Conservation (phyloP, 2,888 invertebrate genomes). For the Podabrus alpinus region DNA sequence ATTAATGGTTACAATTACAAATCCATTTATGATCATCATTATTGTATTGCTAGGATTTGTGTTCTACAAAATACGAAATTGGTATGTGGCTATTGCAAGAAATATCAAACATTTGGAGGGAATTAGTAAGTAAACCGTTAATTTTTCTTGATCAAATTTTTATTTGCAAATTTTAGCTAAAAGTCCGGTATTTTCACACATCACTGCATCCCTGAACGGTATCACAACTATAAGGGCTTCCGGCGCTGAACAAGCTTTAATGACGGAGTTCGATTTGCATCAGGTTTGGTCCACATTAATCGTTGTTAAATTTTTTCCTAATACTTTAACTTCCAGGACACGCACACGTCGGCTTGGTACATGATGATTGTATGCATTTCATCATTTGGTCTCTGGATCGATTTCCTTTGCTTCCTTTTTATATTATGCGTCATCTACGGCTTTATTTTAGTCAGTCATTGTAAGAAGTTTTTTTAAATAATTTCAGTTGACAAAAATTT, state of each 20-base stretch:
- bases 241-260: constrained; percentile 69
- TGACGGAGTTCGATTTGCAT: constrained; percentile 68
- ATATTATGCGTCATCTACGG: constrained; percentile 65
- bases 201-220: constrained; percentile 80
- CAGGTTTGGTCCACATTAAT: constrained; percentile 50
- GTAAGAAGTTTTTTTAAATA: constrained; percentile 48
- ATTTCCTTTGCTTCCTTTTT: constrained; percentile 65
- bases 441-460: constrained; percentile 61
- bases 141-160: background rate
- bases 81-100: constrained; percentile 72
- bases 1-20: constrained; percentile 69
- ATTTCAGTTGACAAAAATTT: background rate
- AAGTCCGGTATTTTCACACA: constrained; percentile 87
- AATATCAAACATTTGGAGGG: constrained; percentile 68
- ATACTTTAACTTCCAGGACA: constrained; percentile 50
- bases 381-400: constrained; percentile 69
- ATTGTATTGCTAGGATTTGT: constrained; percentile 64
- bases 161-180: constrained; percentile 64
- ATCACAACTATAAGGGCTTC: constrained; percentile 83
- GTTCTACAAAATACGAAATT: constrained; percentile 65
- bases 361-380: constrained; percentile 63
- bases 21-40: constrained; percentile 66
- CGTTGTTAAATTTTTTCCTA: background rate
- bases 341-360: constrained; percentile 68
- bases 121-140: constrained; percentile 50